Conservation (phyloP, 2,797 vertebrate species). For the Gouania willdenowi region DNA sequence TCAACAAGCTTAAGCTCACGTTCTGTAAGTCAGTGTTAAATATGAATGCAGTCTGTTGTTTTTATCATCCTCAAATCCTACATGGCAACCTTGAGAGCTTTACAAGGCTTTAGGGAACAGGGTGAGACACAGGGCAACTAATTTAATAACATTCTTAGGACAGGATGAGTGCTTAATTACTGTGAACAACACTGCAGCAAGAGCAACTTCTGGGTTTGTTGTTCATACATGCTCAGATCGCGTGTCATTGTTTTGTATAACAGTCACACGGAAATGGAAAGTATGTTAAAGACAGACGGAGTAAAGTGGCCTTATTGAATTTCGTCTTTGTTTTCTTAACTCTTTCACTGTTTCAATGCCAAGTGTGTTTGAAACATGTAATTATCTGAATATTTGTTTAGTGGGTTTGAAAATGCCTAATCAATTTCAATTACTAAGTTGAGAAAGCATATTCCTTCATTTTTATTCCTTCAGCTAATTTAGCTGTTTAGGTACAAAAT, state of each 20-base stretch:
- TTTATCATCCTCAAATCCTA: conserved; percentile 12
- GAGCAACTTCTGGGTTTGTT: conserved; percentile 12
- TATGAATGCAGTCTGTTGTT: conserved; percentile 7
- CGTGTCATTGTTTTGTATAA: conserved; percentile 14
- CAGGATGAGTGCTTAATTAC: conserved; percentile 36
- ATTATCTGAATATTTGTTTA: too few relatives aligned
- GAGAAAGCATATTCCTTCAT: too few relatives aligned
- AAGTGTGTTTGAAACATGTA: too few relatives aligned
- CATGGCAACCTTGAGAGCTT: conserved; percentile 36
- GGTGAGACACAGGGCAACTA: conserved; percentile 59
- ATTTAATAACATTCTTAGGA: conserved; percentile 57
- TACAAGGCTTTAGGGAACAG: conserved; percentile 41
- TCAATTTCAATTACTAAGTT: too few relatives aligned
- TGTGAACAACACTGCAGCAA: conserved; percentile 16
- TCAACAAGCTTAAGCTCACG: neutral
- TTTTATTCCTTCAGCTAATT: too few relatives aligned
- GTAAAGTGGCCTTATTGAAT: too few relatives aligned
- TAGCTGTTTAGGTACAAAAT: too few relatives aligned
- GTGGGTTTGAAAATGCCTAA: too few relatives aligned
- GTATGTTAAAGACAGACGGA: too few relatives aligned
- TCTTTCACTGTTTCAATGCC: too few relatives aligned
- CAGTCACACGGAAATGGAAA: too few relatives aligned
- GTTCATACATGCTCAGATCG: conserved; percentile 17
- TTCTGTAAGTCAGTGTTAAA: neutral
- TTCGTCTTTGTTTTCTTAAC: too few relatives aligned